A percentile compares a stretch with the other conserved stretches of the same genome.
Conservation (phyloP, 2,113 vertebrate genomes). For the Nibea coibor region DNA sequence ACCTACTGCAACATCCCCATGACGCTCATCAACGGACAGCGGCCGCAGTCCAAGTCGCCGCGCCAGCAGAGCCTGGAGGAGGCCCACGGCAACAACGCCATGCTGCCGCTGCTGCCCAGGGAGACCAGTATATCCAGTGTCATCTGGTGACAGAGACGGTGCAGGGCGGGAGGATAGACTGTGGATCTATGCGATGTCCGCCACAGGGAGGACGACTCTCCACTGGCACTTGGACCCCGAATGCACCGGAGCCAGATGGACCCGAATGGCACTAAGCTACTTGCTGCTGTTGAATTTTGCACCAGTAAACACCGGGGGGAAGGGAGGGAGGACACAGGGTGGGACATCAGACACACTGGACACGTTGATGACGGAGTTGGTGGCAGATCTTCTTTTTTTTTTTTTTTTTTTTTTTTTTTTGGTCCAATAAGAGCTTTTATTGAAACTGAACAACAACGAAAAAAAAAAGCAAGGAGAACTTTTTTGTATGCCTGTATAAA, state of each 20-base stretch:
- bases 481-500: constrained; percentile 76
- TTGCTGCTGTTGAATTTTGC: constrained; percentile 89
- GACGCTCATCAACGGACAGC: constrained; percentile 97
- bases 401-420: constrained; percentile 35
- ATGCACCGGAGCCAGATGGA: constrained; percentile 81
- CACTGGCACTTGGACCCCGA: constrained; percentile 52
- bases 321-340: constrained; percentile 2
- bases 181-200: constrained; percentile 25
- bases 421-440: constrained; percentile 67
- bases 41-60: constrained; percentile 90
- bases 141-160: constrained; percentile 92
- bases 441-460: constrained; percentile 49
- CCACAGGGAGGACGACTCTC: constrained; percentile 57
- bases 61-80: constrained; percentile 94
- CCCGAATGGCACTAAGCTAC: constrained; percentile 75
- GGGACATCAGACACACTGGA: constrained; percentile 27
- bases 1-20: constrained; percentile 99
- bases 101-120: constrained; percentile 95
- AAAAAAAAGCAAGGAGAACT: constrained; percentile 59
- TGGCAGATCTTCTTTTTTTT: constrained; percentile 1
- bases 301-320: constrained; percentile 87
- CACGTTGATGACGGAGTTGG: constrained; percentile 14
- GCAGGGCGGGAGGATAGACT: constrained; percentile 24
- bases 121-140: constrained; percentile 99
- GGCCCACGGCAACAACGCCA: constrained; percentile 96